These are phyloP conservation scores for Sturmia bella DNA, from an alignment of 2,888 invertebrate species.

Conservation along the genomic window DNA sequence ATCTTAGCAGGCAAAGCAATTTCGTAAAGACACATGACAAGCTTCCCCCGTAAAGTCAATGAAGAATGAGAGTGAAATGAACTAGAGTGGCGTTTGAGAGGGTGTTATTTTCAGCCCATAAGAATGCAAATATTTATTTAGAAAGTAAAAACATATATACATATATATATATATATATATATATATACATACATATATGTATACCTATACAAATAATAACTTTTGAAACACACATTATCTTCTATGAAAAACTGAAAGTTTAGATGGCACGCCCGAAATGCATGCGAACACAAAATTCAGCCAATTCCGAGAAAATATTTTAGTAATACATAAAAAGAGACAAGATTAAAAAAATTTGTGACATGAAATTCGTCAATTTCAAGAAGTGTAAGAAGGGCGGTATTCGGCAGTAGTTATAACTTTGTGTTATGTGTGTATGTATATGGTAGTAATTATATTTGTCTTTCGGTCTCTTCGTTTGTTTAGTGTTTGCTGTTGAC, in stretches of 20 bases:
- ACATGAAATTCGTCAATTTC: slow-evolving; percentile 79
- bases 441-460: slow-evolving; percentile 15
- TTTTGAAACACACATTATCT: slow-evolving; percentile 73
- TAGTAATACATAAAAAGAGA: slow-evolving; percentile 72
- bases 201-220: background rate
- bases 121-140: slow-evolving; percentile 79
- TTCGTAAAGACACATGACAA: slow-evolving; percentile 57
- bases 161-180: slow-evolving; percentile 35
- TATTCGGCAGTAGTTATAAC: slow-evolving; percentile 19
- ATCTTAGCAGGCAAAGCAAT: slow-evolving; percentile 31
- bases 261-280: slow-evolving; percentile 59
- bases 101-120: slow-evolving; percentile 55
- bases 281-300: slow-evolving; percentile 59
- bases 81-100: slow-evolving; percentile 28
- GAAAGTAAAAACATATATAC: slow-evolving; percentile 69
- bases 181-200: background rate
- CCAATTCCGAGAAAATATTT: slow-evolving; percentile 76
- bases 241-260: slow-evolving; percentile 1
- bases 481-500: slow-evolving; percentile 44
- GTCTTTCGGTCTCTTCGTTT: slow-evolving; percentile 13
- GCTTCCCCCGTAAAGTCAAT: slow-evolving; percentile 49
- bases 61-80: slow-evolving; percentile 35
- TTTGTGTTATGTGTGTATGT: too few species aligned
- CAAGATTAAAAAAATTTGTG: slow-evolving; percentile 75
- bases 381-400: slow-evolving; percentile 65